Evolutionary conservation across 1,140 invertebrate species (phyloP).

Genomic region (Nebria ingens): DNA sequence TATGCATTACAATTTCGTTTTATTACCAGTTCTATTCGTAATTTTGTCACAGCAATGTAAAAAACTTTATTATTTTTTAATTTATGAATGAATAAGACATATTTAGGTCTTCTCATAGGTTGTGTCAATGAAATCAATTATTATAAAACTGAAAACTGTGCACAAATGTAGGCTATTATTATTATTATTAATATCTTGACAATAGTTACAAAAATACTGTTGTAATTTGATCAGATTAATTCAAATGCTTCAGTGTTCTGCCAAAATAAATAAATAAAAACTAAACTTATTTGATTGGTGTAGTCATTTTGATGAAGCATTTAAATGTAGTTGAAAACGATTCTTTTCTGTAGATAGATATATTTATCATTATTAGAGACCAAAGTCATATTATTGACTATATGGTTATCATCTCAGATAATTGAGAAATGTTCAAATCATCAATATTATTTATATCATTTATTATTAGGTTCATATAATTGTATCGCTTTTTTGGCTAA

Average conservation of each 20-base stretch:
- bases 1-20: no score
- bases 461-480: no score
- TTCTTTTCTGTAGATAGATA: conserved; percentile 7
- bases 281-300: neutral
- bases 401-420: no score
- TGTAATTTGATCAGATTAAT: neutral
- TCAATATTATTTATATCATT: no score
- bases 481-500: no score
- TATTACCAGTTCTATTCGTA: no score
- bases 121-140: neutral
- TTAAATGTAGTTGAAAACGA: neutral
- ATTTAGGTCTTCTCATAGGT: conserved; percentile 1
- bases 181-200: neutral
- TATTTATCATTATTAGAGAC: no score
- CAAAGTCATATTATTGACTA: no score
- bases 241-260: conserved; percentile 5
- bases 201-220: neutral
- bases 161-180: conserved; percentile 7
- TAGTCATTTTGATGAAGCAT: neutral
- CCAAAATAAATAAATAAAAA: neutral
- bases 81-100: no score
- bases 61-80: no score
- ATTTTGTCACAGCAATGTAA: no score
- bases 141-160: neutral
- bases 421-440: no score